phyloP scores from a whole-genome alignment of 2,113 vertebrate genomes.

The Barnardius zonarius region DNA sequence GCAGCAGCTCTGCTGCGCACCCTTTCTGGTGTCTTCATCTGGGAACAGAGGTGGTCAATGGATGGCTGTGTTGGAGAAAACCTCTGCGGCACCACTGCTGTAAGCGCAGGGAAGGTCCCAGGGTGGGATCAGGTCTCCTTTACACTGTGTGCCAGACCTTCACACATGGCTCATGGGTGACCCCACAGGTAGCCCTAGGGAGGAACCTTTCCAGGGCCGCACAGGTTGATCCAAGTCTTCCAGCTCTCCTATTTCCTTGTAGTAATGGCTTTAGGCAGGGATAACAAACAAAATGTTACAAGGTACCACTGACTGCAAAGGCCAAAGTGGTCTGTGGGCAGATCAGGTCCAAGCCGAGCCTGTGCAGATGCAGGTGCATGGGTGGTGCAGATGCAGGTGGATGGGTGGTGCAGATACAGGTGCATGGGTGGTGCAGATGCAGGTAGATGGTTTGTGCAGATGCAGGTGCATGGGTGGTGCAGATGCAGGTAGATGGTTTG shows the following conservation, averaged over 20 bases:
- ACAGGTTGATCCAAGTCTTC: too few relatives aligned
- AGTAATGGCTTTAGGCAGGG: background rate
- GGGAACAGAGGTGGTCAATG: background rate
- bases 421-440: too few relatives aligned
- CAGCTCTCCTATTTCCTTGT: background rate
- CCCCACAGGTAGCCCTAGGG: too few relatives aligned
- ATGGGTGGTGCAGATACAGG: too few relatives aligned
- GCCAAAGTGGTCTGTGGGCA: background rate
- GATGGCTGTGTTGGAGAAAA: background rate
- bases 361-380: background rate
- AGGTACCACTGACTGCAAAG: background rate
- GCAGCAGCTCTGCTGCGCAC: background rate
- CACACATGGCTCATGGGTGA: rapidly evolving
- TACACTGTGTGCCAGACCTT: background rate
- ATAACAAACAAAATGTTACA: background rate
- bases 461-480: rapidly evolving
- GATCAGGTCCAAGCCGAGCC: background rate
- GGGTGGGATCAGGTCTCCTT: background rate
- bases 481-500: background rate
- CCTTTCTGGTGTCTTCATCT: rapidly evolving
- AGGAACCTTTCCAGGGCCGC: background rate
- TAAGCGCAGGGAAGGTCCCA: background rate
- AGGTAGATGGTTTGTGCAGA: rapidly evolving
- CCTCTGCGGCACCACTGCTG: background rate
- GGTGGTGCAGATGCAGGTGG: background rate